Percentiles rank a stretch among this genome's conserved stretches.
phyloP scores from a whole-genome alignment of 2,113 vertebrate species.

The Psophia crepitans region DNA sequence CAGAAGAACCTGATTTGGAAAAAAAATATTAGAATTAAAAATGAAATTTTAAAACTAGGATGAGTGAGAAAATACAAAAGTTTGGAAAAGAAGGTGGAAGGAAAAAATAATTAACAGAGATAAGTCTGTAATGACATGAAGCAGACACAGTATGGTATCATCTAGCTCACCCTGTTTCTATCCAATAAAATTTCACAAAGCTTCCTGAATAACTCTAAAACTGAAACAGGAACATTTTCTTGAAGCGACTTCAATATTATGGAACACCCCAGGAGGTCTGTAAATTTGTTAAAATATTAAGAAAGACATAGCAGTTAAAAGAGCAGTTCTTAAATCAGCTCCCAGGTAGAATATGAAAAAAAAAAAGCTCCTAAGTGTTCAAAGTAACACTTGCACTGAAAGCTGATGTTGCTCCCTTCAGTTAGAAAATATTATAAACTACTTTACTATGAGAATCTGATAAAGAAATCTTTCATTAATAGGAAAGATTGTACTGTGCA shows the following conservation, averaged over 20 bases:
- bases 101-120: not conserved
- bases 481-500: conserved; percentile 57
- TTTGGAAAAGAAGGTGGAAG: not conserved
- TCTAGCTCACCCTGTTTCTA: not conserved
- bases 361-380: conserved; percentile 1
- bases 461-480: conserved; percentile 69
- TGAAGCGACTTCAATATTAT: not conserved
- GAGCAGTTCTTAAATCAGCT: conserved; percentile 56
- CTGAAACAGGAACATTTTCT: not conserved
- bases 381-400: conserved; percentile 56
- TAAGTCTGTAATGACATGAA: not conserved
- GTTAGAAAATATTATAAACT: conserved; percentile 66
- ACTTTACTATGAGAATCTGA: conserved; percentile 63
- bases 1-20: not conserved
- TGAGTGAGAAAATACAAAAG: not conserved
- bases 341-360: conserved; percentile 50
- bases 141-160: not conserved
- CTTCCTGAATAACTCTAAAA: not conserved
- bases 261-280: conserved; percentile 19
- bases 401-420: conserved; percentile 29
- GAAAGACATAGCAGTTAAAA: conserved; percentile 67
- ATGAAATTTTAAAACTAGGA: not conserved
- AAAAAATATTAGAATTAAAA: not conserved
- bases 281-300: conserved; percentile 67
- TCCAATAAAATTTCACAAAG: not conserved